phyloP scores from a whole-genome alignment of 2,113 vertebrate genomes.

The Struthidea cinerea region DNA sequence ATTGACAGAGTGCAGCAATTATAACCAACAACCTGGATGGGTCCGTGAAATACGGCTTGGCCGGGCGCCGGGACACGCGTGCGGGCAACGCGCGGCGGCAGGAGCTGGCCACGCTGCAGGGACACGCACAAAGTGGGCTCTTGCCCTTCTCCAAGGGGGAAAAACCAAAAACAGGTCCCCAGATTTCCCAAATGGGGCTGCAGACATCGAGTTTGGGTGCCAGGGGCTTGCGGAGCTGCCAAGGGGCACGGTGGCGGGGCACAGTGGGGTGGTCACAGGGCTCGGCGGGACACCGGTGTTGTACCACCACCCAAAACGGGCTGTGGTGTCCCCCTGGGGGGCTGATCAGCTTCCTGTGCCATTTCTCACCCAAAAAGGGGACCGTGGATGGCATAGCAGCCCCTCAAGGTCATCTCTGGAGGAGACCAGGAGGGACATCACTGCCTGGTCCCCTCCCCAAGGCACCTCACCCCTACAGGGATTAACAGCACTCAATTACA shows the following conservation, averaged over 20 bases:
- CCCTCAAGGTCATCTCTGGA: not conserved
- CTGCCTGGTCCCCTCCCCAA: not conserved
- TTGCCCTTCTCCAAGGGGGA: not conserved
- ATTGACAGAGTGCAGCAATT: constrained; percentile 42
- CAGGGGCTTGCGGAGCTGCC: not conserved
- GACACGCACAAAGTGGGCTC: not conserved
- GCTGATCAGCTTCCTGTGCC: not conserved
- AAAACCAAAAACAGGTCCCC: accelerated
- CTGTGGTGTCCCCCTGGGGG: not conserved
- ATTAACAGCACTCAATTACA: not conserved
- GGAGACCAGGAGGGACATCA: accelerated
- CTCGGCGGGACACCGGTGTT: accelerated
- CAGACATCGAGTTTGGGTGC: accelerated
- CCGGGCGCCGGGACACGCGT: accelerated
- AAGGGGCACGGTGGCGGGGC: accelerated
- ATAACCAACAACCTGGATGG: not conserved
- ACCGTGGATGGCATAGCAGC: accelerated
- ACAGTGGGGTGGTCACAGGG: not conserved
- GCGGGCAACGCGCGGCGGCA: accelerated
- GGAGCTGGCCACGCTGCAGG: not conserved
- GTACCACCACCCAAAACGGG: accelerated
- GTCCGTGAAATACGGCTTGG: not conserved
- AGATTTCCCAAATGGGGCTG: not conserved
- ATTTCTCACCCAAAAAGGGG: not conserved
- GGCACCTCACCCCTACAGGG: accelerated